These are phyloP conservation scores for Urocyon cinereoargenteus DNA, from an alignment of 2,797 vertebrate genomes.

Conservation along the genomic window DNA sequence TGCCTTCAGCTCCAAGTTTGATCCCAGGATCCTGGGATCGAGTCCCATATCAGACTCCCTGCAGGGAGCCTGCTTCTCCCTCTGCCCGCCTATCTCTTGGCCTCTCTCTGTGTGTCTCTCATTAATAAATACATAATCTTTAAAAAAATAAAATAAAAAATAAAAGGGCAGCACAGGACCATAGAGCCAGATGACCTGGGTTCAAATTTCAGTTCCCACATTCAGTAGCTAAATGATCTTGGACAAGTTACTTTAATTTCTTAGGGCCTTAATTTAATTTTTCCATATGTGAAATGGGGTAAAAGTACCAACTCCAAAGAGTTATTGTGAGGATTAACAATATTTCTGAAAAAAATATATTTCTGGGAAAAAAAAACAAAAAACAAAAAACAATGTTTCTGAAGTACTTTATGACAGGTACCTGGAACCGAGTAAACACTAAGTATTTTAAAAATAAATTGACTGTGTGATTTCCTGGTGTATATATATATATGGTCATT, in stretches of 20 bases:
- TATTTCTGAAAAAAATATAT: not conserved
- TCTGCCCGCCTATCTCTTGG: too few relatives aligned
- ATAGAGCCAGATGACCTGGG: not conserved
- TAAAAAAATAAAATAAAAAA: too few relatives aligned
- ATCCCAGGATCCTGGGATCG: too few relatives aligned
- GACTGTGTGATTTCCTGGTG: not conserved
- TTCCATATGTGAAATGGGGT: not conserved
- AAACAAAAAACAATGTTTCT: not conserved
- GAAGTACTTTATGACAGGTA: not conserved
- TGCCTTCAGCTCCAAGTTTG: too few relatives aligned
- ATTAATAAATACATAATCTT: too few relatives aligned
- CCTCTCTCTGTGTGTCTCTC: too few relatives aligned
- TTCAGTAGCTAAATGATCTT: not conserved
- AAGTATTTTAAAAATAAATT: not conserved
- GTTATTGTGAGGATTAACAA: not conserved
- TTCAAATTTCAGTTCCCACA: constrained; percentile 9
- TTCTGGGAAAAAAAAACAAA: too few relatives aligned
- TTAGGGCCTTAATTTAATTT: constrained; percentile 15
- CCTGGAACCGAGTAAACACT: not conserved
- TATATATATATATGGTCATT: not conserved
- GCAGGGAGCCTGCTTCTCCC: too few relatives aligned
- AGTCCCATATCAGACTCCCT: too few relatives aligned
- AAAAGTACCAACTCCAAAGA: not conserved
- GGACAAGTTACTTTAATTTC: not conserved
- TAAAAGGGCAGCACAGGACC: not conserved